These are phyloP conservation scores for Himalopsyche tibetana DNA, from an alignment of 2,888 invertebrate species.

Conservation along the genomic window DNA sequence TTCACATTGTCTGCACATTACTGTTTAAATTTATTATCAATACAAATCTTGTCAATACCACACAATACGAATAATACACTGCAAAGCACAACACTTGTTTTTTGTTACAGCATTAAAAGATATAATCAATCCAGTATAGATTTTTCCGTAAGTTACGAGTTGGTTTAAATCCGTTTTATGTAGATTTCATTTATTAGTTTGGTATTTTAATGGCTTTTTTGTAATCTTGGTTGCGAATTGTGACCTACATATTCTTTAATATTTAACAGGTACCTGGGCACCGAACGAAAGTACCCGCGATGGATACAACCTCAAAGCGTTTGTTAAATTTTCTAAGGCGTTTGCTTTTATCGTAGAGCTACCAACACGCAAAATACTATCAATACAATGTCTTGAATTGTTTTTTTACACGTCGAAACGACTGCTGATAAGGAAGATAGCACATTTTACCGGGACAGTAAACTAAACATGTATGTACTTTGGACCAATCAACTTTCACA, in stretches of 20 bases:
- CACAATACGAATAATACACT: neutral
- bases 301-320: slow-evolving; percentile 42
- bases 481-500: slow-evolving; percentile 31
- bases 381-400: neutral
- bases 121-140: neutral
- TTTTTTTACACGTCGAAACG: neutral
- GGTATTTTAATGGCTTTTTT: neutral
- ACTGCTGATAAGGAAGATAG: neutral
- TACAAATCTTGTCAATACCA: neutral
- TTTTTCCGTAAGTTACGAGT: neutral
- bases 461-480: slow-evolving; percentile 49
- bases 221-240: slow-evolving; percentile 15
- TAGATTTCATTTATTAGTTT: neutral
- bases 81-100: neutral
- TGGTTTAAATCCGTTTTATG: too few species aligned
- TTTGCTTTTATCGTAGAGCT: neutral
- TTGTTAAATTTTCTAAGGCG: neutral
- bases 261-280: slow-evolving; percentile 54
- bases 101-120: neutral
- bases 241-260: slow-evolving; percentile 54
- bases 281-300: slow-evolving; percentile 10
- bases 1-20: neutral
- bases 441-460: slow-evolving; percentile 42
- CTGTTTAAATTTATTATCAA: neutral
- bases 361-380: neutral